Base-by-base conservation (phyloP, 2,888 invertebrate genomes). In the Laothoe populi region DNA sequence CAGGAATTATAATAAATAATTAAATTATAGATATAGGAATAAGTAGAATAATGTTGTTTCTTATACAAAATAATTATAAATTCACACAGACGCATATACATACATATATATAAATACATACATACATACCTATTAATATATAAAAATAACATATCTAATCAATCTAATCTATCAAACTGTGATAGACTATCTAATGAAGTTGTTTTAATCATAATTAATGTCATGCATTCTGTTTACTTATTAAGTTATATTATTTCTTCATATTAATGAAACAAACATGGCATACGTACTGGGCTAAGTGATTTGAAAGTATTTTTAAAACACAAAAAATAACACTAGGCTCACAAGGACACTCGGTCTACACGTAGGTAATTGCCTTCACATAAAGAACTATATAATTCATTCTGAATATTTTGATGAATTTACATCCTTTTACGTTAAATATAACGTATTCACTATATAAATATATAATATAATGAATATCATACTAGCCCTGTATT, bases 291-390 rank as follows among this genome's bases (percentile, higher is more conserved):
- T 19, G 38, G 16, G 8, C 60, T 40, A 38, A 49, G 35, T 60
- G 16, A 48, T 60, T 60, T 60, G 48, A 60, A 60, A 60, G 48
- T 60, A 19, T 53, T 44, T 35, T 31, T 48, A 35, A 49, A 60
- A 49, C 48, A 42, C 24, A 13, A 61, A 59, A 35, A 63, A 53
- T 24, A 59, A 59, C 46, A 40, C 38, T 62, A 66, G 64, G 62
- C 61, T 62, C 58, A 58, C 63, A 63, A 70, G 59, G 67, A 63
- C 66, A 65, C 31, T 60, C n/a, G 21, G 59, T 57, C 35, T 62
- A 63, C 64, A 53, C 19, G 35, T 63, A 49, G 38, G 24, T 60
- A 60, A 5, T 60, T 24, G 24, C 40, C 48, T 40, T 60, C 40
- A 60, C 35, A n/a, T 48, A 48, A 40, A 31, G 31, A 21, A 38